Evolutionary conservation across 2,113 vertebrate species (phyloP).

Genomic region (Gallinago paraguaiae): DNA sequence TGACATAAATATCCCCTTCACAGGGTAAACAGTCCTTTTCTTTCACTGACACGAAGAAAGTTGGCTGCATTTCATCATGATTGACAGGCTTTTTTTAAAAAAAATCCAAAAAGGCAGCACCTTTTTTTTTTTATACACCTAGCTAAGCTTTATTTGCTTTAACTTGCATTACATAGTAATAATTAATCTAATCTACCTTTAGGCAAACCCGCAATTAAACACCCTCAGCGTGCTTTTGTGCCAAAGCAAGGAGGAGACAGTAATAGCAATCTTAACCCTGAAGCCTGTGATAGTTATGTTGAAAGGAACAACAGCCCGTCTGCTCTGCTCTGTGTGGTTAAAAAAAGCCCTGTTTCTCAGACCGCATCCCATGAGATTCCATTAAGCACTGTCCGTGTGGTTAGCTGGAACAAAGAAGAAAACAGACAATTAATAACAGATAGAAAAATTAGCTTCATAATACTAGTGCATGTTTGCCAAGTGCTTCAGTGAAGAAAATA

Average conservation of each 20-base stretch:
- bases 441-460: neutral
- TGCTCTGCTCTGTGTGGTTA: constrained; percentile 72
- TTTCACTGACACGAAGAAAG: constrained; percentile 71
- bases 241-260: constrained; percentile 81
- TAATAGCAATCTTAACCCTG: constrained; percentile 81
- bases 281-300: constrained; percentile 77
- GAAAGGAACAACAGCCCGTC: constrained; percentile 74
- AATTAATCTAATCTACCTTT: constrained; percentile 84
- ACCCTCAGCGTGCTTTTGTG: constrained; percentile 79
- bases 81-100: constrained; percentile 72
- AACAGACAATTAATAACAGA: constrained; percentile 58
- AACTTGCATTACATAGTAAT: constrained; percentile 87
- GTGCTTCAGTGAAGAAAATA: neutral
- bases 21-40: constrained; percentile 69
- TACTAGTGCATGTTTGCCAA: neutral
- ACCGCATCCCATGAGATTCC: constrained; percentile 80
- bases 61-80: constrained; percentile 68
- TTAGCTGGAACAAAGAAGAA: constrained; percentile 88
- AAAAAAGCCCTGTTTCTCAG: constrained; percentile 77
- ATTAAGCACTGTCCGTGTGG: constrained; percentile 74
- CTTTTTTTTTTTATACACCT: constrained; percentile 72
- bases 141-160: constrained; percentile 82
- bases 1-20: constrained; percentile 72
- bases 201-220: constrained; percentile 82
- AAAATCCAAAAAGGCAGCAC: constrained; percentile 76